Percentiles rank a stretch among this genome's conserved stretches.
Conservation (phyloP, 2,888 invertebrate genomes). For the Ennomos fuscantarius region DNA sequence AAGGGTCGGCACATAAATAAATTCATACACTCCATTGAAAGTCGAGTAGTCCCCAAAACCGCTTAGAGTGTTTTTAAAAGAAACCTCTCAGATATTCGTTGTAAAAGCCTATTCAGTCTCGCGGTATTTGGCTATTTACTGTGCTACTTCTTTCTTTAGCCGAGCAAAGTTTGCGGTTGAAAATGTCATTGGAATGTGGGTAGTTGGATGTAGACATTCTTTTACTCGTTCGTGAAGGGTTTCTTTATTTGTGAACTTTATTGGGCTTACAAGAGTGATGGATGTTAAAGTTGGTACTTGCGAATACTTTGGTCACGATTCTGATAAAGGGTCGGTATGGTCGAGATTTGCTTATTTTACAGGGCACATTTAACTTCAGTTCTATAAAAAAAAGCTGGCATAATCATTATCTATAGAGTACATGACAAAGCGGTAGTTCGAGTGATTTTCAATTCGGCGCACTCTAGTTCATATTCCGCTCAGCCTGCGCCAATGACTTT, state of each 20-base stretch:
- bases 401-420: too few species aligned
- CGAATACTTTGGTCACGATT: too few species aligned
- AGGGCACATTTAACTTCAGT: too few species aligned
- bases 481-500: too few species aligned
- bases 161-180: conserved; percentile 27
- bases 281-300: too few species aligned
- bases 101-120: conserved; percentile 39
- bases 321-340: too few species aligned
- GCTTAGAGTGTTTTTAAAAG: conserved; percentile 67
- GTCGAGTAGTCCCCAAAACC: conserved; percentile 59
- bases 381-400: too few species aligned
- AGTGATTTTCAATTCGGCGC: too few species aligned
- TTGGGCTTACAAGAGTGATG: not conserved
- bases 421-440: too few species aligned
- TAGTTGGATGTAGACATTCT: not conserved
- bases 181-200: conserved; percentile 12
- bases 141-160: conserved; percentile 23
- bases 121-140: conserved; percentile 38
- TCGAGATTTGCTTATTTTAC: too few species aligned
- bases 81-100: conserved; percentile 49
- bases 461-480: too few species aligned
- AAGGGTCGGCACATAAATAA: conserved; percentile 61
- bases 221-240: not conserved
- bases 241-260: not conserved
- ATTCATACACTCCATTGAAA: conserved; percentile 74